Evolutionary conservation across 2,113 vertebrate genomes (phyloP).

Genomic region (Bufo gargarizans): DNA sequence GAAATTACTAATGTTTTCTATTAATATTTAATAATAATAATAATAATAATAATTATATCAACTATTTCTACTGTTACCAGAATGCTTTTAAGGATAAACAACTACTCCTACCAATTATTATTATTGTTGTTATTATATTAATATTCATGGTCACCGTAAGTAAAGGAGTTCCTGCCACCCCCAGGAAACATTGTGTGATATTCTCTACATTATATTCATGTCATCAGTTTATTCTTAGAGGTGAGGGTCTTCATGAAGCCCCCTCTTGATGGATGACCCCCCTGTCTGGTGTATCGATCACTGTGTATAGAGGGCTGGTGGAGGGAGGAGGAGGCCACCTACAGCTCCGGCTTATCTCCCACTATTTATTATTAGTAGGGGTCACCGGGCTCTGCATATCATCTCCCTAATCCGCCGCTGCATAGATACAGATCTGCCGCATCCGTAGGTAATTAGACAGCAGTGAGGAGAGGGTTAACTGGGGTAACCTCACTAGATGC

Average conservation of each 20-base stretch:
- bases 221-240: too few species aligned
- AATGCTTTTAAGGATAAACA: neutral
- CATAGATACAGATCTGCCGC: slow-evolving; percentile 6
- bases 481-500: neutral
- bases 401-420: slow-evolving; percentile 1
- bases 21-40: neutral
- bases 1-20: neutral
- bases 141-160: too few species aligned
- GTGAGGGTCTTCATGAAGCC: too few species aligned
- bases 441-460: neutral
- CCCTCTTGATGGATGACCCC: too few species aligned
- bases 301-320: too few species aligned
- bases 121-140: neutral
- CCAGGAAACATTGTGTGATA: too few species aligned
- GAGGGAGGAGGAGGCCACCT: slow-evolving; percentile 14
- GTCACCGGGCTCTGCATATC: slow-evolving; percentile 10
- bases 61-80: neutral
- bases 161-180: too few species aligned
- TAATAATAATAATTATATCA: neutral
- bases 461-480: slow-evolving; percentile 4
- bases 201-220: too few species aligned
- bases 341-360: slow-evolving; percentile 44
- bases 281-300: too few species aligned
- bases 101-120: neutral
- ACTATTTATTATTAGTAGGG: slow-evolving; percentile 41